Evolutionary conservation across 2,113 vertebrate species (phyloP).

Genomic region (Antennarius striatus): DNA sequence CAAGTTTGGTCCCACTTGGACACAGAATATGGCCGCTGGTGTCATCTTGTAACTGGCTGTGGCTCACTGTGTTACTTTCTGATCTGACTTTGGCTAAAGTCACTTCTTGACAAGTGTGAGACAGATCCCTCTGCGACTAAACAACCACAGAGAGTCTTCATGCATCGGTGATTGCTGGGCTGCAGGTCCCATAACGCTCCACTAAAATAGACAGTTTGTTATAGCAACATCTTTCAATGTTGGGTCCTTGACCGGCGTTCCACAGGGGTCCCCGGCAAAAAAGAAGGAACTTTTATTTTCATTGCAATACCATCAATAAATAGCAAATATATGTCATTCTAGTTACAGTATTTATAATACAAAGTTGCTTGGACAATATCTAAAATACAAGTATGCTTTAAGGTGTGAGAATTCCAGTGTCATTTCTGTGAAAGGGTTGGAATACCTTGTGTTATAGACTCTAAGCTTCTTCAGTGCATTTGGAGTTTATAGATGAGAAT

Average conservation of each 20-base stretch:
- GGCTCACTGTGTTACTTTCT: constrained; percentile 42
- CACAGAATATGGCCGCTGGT: constrained; percentile 33
- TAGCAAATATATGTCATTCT: too few relatives aligned
- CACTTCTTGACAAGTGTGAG: constrained; percentile 36
- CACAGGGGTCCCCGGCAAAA: too few relatives aligned
- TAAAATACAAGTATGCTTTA: too few relatives aligned
- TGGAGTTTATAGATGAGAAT: too few relatives aligned
- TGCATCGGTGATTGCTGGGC: constrained; percentile 48
- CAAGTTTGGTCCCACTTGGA: constrained; percentile 33
- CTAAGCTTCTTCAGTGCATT: too few relatives aligned
- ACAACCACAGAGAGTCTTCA: constrained; percentile 50
- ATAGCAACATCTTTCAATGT: constrained; percentile 21
- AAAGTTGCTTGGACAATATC: too few relatives aligned
- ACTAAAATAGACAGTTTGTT: constrained; percentile 42
- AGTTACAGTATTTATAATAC: too few relatives aligned
- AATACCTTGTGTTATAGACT: too few relatives aligned
- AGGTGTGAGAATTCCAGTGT: too few relatives aligned
- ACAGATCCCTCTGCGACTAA: constrained; percentile 47
- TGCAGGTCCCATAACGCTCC: constrained; percentile 41
- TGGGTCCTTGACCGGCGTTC: neutral
- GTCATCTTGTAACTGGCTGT: constrained; percentile 51
- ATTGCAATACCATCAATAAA: too few relatives aligned
- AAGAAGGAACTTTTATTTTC: too few relatives aligned
- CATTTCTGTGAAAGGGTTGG: too few relatives aligned
- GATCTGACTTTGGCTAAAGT: constrained; percentile 51